These are phyloP conservation scores for Anser cygnoides DNA, from an alignment of 2,113 vertebrate genomes.

Conservation along the genomic window DNA sequence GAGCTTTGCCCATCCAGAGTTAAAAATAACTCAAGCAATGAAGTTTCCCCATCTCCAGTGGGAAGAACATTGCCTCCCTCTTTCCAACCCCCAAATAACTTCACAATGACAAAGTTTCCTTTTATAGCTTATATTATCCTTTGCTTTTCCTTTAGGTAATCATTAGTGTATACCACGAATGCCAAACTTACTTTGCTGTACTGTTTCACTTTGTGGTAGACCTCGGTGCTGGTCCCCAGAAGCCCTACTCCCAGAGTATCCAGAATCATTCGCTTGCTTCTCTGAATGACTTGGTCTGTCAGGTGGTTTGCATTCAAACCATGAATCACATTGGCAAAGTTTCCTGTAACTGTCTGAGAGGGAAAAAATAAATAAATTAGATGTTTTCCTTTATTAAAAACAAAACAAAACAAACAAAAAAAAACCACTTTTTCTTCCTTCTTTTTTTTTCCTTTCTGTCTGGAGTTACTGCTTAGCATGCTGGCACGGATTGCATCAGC, in stretches of 20 bases:
- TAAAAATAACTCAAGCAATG: not conserved
- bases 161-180: not conserved
- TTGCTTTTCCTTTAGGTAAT: not conserved
- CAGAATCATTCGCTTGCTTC: conserved; percentile 94
- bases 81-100: not conserved
- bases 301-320: conserved; percentile 80
- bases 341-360: conserved; percentile 86
- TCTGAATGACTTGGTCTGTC: conserved; percentile 83
- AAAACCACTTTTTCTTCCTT: not conserved
- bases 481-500: not conserved
- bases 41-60: not conserved
- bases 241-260: conserved; percentile 91
- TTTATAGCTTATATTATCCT: not conserved
- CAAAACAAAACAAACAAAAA: no score
- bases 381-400: not conserved
- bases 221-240: conserved; percentile 84
- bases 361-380: not conserved
- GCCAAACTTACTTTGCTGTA: conserved; percentile 85
- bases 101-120: not conserved
- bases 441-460: not conserved
- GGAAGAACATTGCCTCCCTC: not conserved
- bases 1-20: not conserved
- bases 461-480: not conserved
- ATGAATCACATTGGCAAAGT: conserved; percentile 86
- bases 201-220: conserved; percentile 83